These are phyloP conservation scores for Danaus plexippus DNA, from an alignment of 1,140 invertebrate genomes.

Conservation along the genomic window DNA sequence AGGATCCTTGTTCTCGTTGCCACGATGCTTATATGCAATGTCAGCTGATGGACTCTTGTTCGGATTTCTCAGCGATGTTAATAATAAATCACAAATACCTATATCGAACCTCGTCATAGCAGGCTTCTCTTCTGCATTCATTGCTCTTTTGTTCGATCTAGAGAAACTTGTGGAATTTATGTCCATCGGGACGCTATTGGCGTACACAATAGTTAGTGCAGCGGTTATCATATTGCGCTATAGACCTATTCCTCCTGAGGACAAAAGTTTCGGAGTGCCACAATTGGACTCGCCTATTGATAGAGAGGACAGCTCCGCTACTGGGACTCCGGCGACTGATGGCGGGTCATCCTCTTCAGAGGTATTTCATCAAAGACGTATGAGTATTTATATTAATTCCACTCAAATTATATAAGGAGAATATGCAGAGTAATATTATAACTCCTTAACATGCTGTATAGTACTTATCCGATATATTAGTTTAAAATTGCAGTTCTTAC, in stretches of 20 bases:
- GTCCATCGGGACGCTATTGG: constrained; percentile 92
- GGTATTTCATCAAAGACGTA: constrained; percentile 25
- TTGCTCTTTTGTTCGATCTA: constrained; percentile 90
- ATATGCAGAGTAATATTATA: too few relatives aligned
- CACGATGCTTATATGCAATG: constrained; percentile 91
- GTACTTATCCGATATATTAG: too few relatives aligned
- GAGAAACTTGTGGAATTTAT: constrained; percentile 94
- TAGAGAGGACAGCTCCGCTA: constrained; percentile 68
- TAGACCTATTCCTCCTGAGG: constrained; percentile 72
- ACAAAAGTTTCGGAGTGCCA: constrained; percentile 55
- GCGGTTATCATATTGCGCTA: constrained; percentile 91
- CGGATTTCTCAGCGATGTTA: constrained; percentile 82
- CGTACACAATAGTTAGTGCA: constrained; percentile 92
- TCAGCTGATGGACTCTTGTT: constrained; percentile 90
- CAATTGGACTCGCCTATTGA: constrained; percentile 64
- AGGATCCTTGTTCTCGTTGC: constrained; percentile 87
- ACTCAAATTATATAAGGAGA: too few relatives aligned
- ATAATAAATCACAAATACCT: constrained; percentile 85
- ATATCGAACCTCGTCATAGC: constrained; percentile 85
- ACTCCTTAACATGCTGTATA: too few relatives aligned
- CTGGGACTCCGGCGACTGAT: constrained; percentile 65
- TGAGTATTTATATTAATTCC: not conserved
- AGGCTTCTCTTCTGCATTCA: constrained; percentile 81
- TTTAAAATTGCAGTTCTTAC: too few relatives aligned
- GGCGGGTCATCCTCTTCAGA: constrained; percentile 65